phyloP scores from a whole-genome alignment of 2,113 vertebrate genomes.

The Pogona vitticeps region DNA sequence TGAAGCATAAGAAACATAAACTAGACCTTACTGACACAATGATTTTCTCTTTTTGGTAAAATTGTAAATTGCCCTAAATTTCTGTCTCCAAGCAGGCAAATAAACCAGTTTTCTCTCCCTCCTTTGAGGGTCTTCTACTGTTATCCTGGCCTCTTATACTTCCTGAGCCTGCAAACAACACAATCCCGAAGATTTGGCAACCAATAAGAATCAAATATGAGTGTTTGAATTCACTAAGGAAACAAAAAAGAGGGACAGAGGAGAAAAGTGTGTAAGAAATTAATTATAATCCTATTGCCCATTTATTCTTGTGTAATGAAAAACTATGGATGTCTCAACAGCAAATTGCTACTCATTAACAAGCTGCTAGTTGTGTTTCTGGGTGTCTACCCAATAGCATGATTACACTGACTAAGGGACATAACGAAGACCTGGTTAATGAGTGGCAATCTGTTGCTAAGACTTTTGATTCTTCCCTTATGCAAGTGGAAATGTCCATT shows the following conservation, averaged over 20 bases:
- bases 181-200: background rate
- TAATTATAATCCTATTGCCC: too few relatives aligned
- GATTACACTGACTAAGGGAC: too few relatives aligned
- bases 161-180: background rate
- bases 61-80: background rate
- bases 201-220: background rate
- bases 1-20: background rate
- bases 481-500: too few relatives aligned
- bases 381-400: too few relatives aligned
- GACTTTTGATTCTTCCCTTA: too few relatives aligned
- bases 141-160: background rate
- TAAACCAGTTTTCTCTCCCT: background rate
- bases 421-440: too few relatives aligned
- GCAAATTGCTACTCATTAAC: too few relatives aligned
- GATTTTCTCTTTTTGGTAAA: background rate
- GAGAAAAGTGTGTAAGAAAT: background rate
- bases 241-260: background rate
- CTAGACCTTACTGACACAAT: constrained; percentile 6
- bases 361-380: too few relatives aligned
- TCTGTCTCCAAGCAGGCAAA: background rate
- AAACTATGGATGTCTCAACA: too few relatives aligned
- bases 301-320: too few relatives aligned
- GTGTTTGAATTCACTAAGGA: background rate
- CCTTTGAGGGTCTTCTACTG: too few relatives aligned
- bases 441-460: too few relatives aligned